Conservation (phyloP, 2,888 invertebrate genomes). For the Apamea monoglypha region DNA sequence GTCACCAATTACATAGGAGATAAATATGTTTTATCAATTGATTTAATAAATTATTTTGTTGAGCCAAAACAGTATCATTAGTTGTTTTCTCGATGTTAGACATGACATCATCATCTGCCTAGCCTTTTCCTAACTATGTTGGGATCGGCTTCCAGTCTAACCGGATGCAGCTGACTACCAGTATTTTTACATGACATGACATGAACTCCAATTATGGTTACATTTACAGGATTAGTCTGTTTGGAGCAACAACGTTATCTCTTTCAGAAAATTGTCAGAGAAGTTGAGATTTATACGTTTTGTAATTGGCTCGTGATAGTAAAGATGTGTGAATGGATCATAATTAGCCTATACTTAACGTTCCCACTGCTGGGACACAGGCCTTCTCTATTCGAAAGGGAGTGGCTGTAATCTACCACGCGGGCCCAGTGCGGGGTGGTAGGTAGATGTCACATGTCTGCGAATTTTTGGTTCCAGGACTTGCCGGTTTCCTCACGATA, state of each 20-base stretch:
- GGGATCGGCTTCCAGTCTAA: too few relatives aligned
- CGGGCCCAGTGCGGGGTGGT: background rate
- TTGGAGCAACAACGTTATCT: constrained; percentile 20
- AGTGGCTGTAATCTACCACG: background rate
- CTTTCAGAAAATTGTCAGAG: constrained; percentile 15
- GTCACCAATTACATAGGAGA: background rate
- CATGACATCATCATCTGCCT: too few relatives aligned
- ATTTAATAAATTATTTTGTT: constrained; percentile 6
- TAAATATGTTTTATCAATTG: constrained; percentile 4
- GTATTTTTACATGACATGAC: too few relatives aligned
- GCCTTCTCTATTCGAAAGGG: background rate
- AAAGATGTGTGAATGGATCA: constrained; percentile 7
- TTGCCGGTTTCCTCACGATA: background rate
- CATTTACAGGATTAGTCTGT: constrained; percentile 12
- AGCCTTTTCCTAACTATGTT: too few relatives aligned
- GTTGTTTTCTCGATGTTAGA: constrained; percentile 11
- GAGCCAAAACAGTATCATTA: constrained; percentile 1
- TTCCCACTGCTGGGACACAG: background rate
- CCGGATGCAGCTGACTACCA: too few relatives aligned
- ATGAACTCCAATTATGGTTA: constrained; percentile 18
- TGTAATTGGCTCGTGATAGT: background rate
- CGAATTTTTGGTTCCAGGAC: background rate
- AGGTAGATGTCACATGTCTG: too few relatives aligned
- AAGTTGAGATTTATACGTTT: constrained; percentile 16
- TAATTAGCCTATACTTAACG: background rate